Conservation (phyloP, 1,140 invertebrate genomes). For the Euwallacea similis region DNA sequence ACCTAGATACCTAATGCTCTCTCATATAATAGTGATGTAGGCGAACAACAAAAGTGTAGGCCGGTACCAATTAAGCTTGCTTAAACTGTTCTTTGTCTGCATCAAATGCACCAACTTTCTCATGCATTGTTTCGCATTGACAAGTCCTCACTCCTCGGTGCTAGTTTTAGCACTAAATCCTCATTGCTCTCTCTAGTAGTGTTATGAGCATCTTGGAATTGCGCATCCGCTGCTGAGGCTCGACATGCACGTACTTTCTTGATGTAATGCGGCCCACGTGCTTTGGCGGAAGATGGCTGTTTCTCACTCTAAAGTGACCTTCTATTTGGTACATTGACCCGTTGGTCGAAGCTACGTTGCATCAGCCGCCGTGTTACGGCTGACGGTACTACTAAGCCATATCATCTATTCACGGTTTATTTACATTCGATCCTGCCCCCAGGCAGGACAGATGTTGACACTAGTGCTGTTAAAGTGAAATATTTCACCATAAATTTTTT, state of each 20-base stretch:
- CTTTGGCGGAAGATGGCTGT: constrained; percentile 24
- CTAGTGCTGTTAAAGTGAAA: too few species aligned
- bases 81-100: constrained; percentile 13
- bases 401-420: too few species aligned
- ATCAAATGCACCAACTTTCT: not conserved
- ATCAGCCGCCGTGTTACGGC: not conserved
- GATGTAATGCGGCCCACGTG: constrained; percentile 29
- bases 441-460: too few species aligned
- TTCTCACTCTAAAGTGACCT: constrained; percentile 34
- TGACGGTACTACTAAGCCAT: too few species aligned
- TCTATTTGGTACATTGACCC: constrained; percentile 31
- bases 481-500: too few species aligned
- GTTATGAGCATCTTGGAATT: too few species aligned
- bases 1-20: constrained; percentile 28
- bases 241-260: constrained; percentile 15
- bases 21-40: constrained; percentile 20
- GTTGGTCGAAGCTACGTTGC: constrained; percentile 12
- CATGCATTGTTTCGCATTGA: too few species aligned
- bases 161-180: too few species aligned
- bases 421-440: too few species aligned
- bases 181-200: too few species aligned
- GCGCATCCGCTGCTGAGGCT: too few species aligned
- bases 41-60: constrained; percentile 8
- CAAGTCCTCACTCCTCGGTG: too few species aligned
- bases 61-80: not conserved